Base-by-base conservation (phyloP, 2,888 invertebrate genomes). In the Galeruca laticollis region DNA sequence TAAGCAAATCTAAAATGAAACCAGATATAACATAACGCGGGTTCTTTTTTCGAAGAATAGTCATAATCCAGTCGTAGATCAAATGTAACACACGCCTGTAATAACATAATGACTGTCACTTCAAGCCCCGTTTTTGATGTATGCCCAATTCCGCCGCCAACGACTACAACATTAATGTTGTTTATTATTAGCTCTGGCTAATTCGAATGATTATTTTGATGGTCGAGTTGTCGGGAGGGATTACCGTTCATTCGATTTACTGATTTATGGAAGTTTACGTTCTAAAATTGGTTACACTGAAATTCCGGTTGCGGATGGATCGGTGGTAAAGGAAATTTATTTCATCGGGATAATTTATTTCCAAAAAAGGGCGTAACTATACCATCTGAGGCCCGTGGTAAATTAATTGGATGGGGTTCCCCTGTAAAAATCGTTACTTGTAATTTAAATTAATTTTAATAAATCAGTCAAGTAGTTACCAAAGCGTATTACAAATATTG, bases 51-150 rank as follows among this genome's bases (percentile, higher is more conserved):
- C 82, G 78, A 78, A 77, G 81, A 80, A 80, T 77, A 76, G 78
- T 76, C 76, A 79, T 80, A 79, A 81, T 78, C 77, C 79, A 76
- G 80, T 77, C 78, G 79, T 83, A 82, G 79, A 83, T 84, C 83
- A 84, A 83, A 84, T 82, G 82, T 81, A 79, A 79, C 80, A 78
- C 80, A 80, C 83, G 84, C 83, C 84, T 84, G 84, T 79, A 84
- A 84, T 81, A 84, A 84, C 83, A 84, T 80, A 84, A 84, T 83
- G 83, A 83, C 81, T 84, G 84, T 84, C 84, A 83, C 83, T 82
- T 83, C 82, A 82, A 83, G 81, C 78, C 79, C 73, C 72, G 74
- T 77, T 76, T 77, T 79, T 82, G 82, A 82, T 81, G 78, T 77
- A 82, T 81, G 80, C 72, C 76, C 75, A 77, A 77, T 77, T 57